Percentiles rank a stretch among this genome's conserved stretches.
These are phyloP conservation scores for Zaprionus camerounensis DNA, from an alignment of 1,140 invertebrate genomes.

Conservation along the genomic window DNA sequence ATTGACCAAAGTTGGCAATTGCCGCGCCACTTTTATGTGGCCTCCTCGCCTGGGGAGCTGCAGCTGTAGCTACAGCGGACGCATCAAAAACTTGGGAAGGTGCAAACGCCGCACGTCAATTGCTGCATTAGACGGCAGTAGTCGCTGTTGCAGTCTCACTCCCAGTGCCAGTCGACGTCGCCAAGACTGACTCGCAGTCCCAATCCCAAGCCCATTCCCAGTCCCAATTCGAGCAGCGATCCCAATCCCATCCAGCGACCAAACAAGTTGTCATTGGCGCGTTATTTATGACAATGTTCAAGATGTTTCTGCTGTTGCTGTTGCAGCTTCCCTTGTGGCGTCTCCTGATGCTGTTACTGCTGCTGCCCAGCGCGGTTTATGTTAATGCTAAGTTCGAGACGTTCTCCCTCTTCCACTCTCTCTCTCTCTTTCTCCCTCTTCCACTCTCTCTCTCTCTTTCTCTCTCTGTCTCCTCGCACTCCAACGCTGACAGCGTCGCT, in stretches of 20 bases:
- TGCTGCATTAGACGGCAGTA: slow-evolving; percentile 67
- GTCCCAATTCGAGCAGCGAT: slow-evolving; percentile 41
- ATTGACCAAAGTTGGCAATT: slow-evolving; percentile 82
- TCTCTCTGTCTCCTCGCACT: neutral
- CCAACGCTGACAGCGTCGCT: slow-evolving; percentile 56
- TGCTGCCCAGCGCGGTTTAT: slow-evolving; percentile 62
- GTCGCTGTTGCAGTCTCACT: slow-evolving; percentile 38
- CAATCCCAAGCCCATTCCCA: slow-evolving; percentile 20
- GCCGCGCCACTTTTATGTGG: slow-evolving; percentile 81
- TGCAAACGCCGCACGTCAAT: slow-evolving; percentile 82
- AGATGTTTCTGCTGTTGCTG: slow-evolving; percentile 61
- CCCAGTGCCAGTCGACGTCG: slow-evolving; percentile 15
- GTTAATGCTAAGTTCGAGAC: slow-evolving; percentile 62
- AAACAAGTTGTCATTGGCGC: slow-evolving; percentile 80
- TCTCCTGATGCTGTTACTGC: slow-evolving; percentile 30
- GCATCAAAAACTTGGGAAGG: slow-evolving; percentile 73
- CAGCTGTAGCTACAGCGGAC: slow-evolving; percentile 33
- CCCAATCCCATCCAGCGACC: slow-evolving; percentile 43
- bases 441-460: neutral
- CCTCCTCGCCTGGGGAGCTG: slow-evolving; percentile 65
- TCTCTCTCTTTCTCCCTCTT: too few species aligned
- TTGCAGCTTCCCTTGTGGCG: slow-evolving; percentile 26
- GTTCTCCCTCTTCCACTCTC: neutral
- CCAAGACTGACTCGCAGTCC: slow-evolving; percentile 29
- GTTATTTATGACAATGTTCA: slow-evolving; percentile 83